phyloP scores from a whole-genome alignment of 2,888 invertebrate species.

The Lysandra coridon region DNA sequence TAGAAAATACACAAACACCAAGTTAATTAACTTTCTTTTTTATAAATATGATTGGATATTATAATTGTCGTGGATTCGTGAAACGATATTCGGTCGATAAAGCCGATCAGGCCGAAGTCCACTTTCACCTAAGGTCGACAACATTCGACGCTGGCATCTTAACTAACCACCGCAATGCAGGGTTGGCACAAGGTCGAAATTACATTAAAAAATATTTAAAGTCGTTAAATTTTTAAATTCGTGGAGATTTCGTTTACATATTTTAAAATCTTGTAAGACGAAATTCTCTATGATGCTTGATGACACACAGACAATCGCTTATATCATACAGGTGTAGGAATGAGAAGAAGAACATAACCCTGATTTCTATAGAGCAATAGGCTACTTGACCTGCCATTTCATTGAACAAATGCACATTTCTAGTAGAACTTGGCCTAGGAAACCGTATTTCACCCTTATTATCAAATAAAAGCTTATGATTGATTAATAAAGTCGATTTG shows the following conservation, averaged over 20 bases:
- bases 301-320: not conserved
- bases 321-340: not conserved
- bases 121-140: conserved; percentile 74
- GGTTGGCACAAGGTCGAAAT: conserved; percentile 4
- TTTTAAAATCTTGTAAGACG: not conserved
- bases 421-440: too few species aligned
- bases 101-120: conserved; percentile 51
- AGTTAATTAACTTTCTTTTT: conserved; percentile 23
- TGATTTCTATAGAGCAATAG: not conserved
- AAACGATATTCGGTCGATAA: conserved; percentile 26
- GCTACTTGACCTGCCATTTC: too few species aligned
- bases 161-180: conserved; percentile 45
- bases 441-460: too few species aligned
- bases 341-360: not conserved
- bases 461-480: too few species aligned
- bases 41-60: conserved; percentile 9
- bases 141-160: conserved; percentile 59
- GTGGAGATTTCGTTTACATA: not conserved
- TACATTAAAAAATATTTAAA: not conserved
- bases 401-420: too few species aligned
- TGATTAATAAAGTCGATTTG: too few species aligned
- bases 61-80: conserved; percentile 22
- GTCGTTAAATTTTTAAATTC: not conserved
- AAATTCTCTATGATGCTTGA: not conserved
- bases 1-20: not conserved